Percentiles rank a stretch among this genome's conserved stretches.
Conservation (phyloP, 35 echinoderm and acorn worm genomes). For the Stichopus chloronotus region DNA sequence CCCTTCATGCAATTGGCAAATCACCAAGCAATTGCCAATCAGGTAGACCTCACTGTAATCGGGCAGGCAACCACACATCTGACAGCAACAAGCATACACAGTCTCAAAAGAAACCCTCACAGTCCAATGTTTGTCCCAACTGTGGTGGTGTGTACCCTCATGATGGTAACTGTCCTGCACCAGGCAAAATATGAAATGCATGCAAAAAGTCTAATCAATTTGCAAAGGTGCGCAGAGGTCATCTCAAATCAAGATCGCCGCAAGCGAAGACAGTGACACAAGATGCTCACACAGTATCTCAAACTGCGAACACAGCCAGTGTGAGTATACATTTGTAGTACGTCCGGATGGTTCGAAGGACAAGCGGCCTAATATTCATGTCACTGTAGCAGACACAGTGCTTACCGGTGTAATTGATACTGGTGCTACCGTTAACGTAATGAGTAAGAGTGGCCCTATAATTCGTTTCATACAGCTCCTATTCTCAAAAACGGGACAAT, state of each 20-base stretch:
- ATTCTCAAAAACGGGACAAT: not conserved
- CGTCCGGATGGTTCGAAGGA: not conserved
- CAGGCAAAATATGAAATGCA: conserved; percentile 14
- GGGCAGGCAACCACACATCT: not conserved
- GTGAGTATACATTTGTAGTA: not conserved
- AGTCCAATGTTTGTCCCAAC: not conserved
- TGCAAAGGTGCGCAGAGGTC: conserved; percentile 12
- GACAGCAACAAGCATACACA: not conserved
- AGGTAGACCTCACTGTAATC: not conserved
- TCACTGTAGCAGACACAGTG: not conserved
- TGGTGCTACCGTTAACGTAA: conserved; percentile 68
- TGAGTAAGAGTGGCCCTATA: conserved; percentile 37
- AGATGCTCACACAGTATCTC: not conserved
- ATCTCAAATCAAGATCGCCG: not conserved
- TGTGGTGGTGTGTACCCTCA: conserved; percentile 38
- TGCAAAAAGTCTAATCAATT: conserved; percentile 47
- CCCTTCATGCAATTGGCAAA: no score
- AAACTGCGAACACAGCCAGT: not conserved
- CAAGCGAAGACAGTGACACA: not conserved
- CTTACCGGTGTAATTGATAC: not conserved
- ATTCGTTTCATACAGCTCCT: not conserved
- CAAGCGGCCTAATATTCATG: conserved; percentile 2
- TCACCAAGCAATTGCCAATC: no score
- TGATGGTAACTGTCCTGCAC: conserved; percentile 43
- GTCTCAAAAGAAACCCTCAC: not conserved